Percentiles rank a stretch among this genome's conserved stretches.
These are phyloP conservation scores for Orthonevra nobilis DNA, from an alignment of 2,888 invertebrate species.

Conservation along the genomic window DNA sequence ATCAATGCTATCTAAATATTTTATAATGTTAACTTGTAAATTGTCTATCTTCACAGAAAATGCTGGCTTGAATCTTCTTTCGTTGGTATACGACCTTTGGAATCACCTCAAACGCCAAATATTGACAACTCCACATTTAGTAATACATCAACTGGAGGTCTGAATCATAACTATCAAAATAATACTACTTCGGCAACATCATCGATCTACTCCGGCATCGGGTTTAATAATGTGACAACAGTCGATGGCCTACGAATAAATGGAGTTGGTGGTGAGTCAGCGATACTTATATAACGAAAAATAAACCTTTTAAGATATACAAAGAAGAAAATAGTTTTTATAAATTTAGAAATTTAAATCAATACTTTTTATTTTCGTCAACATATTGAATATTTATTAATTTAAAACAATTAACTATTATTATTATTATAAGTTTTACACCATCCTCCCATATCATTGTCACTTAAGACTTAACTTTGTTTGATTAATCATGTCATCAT, in stretches of 20 bases:
- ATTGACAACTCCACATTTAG: constrained; percentile 82
- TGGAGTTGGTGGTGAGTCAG: constrained; percentile 81
- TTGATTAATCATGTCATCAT: constrained; percentile 61
- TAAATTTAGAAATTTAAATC: constrained; percentile 37
- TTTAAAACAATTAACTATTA: constrained; percentile 30
- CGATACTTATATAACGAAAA: constrained; percentile 75
- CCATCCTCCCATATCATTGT: constrained; percentile 42
- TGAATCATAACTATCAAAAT: constrained; percentile 65
- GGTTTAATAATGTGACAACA: constrained; percentile 66
- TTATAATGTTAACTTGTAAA: neutral
- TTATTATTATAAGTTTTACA: constrained; percentile 34
- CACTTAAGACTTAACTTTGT: constrained; percentile 64
- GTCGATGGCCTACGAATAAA: constrained; percentile 78
- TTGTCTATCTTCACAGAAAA: too few species aligned
- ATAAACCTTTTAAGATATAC: constrained; percentile 45
- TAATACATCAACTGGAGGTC: constrained; percentile 57
- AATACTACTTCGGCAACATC: constrained; percentile 73
- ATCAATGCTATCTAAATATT: too few species aligned
- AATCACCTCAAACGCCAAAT: constrained; percentile 91
- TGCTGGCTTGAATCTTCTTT: constrained; percentile 97
- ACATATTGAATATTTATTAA: constrained; percentile 57
- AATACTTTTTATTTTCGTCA: constrained; percentile 55
- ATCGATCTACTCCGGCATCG: constrained; percentile 75
- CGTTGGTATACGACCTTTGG: constrained; percentile 91
- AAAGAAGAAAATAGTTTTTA: constrained; percentile 19